phyloP scores from a whole-genome alignment of 1,140 invertebrate species.

The Ips typographus region DNA sequence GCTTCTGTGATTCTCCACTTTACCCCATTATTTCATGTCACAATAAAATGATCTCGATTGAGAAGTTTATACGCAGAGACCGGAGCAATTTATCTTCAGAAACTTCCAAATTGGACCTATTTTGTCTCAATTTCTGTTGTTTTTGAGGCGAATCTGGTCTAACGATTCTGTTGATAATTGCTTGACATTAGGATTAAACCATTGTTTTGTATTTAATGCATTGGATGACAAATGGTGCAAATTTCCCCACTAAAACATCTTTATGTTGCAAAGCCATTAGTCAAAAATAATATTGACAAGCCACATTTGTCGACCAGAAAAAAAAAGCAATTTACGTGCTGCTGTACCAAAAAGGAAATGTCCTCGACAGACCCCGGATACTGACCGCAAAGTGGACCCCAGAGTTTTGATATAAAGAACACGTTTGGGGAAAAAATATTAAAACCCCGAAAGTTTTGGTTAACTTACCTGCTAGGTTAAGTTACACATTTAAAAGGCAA shows the following conservation, averaged over 20 bases:
- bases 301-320: constrained; percentile 18
- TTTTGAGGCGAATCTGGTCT: constrained; percentile 19
- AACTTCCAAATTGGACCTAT: constrained; percentile 21
- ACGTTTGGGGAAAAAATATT: not conserved
- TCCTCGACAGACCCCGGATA: constrained; percentile 23
- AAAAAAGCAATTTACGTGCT: constrained; percentile 30
- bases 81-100: constrained; percentile 21
- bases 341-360: constrained; percentile 25
- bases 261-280: constrained; percentile 19
- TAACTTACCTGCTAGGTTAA: not conserved
- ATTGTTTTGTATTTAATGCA: no score
- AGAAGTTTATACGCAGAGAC: constrained; percentile 34
- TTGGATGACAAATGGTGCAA: not conserved
- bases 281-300: constrained; percentile 31
- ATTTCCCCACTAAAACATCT: constrained; percentile 3
- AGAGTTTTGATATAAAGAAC: constrained; percentile 12
- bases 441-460: not conserved
- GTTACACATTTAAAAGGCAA: not conserved
- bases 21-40: constrained; percentile 32
- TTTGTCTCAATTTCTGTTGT: constrained; percentile 30
- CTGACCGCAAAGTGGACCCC: constrained; percentile 23
- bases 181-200: not conserved
- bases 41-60: constrained; percentile 36
- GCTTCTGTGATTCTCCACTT: constrained; percentile 29
- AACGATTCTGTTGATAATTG: constrained; percentile 2